Evolutionary conservation across 2,888 invertebrate species (phyloP).

Genomic region (Phaedon cochleariae): DNA sequence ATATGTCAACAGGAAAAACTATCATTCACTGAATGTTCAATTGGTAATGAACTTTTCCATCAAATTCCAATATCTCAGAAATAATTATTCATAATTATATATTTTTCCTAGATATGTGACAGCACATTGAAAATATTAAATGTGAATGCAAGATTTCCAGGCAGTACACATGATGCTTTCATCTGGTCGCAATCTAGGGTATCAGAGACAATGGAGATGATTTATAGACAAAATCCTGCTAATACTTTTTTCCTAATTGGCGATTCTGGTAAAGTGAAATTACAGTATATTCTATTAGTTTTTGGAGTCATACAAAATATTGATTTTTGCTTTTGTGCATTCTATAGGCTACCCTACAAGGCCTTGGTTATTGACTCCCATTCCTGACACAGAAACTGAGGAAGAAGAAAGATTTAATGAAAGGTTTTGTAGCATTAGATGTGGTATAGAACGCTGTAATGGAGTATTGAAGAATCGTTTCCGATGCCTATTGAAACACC

Average conservation of each 20-base stretch:
- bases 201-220: slow-evolving; percentile 6
- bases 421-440: slow-evolving; percentile 20
- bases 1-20: slow-evolving; percentile 27
- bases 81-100: background rate
- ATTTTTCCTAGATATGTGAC: slow-evolving; percentile 33
- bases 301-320: slow-evolving; percentile 23
- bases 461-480: slow-evolving; percentile 30
- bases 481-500: slow-evolving; percentile 31
- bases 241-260: slow-evolving; percentile 23
- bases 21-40: slow-evolving; percentile 31
- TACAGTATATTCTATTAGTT: background rate
- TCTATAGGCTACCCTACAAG: no score
- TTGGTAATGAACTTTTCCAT: no score
- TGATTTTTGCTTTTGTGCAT: no score
- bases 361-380: no score
- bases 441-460: slow-evolving; percentile 18
- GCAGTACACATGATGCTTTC: no score
- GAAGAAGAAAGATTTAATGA: slow-evolving; percentile 20
- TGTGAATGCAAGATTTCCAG: no score
- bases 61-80: background rate
- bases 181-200: slow-evolving; percentile 34
- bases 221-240: slow-evolving; percentile 11
- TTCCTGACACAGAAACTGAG: slow-evolving; percentile 16
- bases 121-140: slow-evolving; percentile 29
- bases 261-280: slow-evolving; percentile 25